These are phyloP conservation scores for Phenacoccus solenopsis DNA, from an alignment of 1,140 invertebrate species.

Conservation along the genomic window DNA sequence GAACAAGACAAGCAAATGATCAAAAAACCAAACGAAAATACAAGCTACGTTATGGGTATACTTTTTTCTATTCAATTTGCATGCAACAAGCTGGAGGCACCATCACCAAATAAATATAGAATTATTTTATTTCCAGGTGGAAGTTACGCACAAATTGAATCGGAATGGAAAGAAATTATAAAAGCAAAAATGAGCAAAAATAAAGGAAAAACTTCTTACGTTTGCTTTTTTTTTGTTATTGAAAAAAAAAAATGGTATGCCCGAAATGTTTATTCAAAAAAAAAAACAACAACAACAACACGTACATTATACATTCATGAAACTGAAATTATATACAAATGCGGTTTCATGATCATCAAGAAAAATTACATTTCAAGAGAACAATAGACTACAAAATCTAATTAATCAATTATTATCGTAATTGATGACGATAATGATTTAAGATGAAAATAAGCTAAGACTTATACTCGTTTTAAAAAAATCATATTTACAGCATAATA, in stretches of 20 bases:
- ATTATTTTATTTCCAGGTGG: not conserved
- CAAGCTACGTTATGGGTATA: not conserved
- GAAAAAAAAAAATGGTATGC: not conserved
- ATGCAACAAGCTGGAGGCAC: not conserved
- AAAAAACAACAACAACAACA: no score
- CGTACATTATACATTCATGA: no score
- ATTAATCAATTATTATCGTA: no score
- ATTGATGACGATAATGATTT: no score
- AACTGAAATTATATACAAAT: no score
- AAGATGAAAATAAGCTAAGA: no score
- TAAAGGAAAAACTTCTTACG: not conserved
- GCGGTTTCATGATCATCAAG: no score
- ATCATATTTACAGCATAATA: no score
- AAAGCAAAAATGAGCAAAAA: not conserved
- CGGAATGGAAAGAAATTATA: slow-evolving; percentile 4
- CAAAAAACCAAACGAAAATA: not conserved
- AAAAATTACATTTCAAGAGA: no score
- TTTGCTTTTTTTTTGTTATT: not conserved
- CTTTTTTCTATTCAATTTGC: not conserved
- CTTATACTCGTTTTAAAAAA: no score
- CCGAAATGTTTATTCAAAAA: no score
- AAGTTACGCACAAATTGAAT: not conserved
- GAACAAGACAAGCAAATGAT: not conserved
- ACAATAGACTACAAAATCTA: no score
- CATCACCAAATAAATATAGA: not conserved